Conservation (phyloP, 2,797 vertebrate genomes). For the Sebastiscus albofasciatus region DNA sequence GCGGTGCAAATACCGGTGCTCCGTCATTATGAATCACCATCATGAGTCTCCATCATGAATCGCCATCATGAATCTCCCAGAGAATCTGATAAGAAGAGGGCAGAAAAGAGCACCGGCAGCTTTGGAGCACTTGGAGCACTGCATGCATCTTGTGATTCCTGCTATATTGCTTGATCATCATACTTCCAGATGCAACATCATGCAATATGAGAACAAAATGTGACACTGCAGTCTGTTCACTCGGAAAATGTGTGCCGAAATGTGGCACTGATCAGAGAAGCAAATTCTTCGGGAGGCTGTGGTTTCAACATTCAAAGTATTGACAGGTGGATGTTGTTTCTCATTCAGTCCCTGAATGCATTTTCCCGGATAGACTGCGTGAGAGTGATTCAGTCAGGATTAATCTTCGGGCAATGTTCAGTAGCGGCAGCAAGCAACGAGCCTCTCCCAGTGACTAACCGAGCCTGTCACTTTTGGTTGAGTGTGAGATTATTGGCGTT, state of each 20-base stretch:
- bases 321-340: conserved; percentile 59
- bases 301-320: conserved; percentile 35
- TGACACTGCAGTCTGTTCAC: conserved; percentile 5
- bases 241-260: neutral
- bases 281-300: conserved; percentile 4
- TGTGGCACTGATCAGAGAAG: conserved; percentile 22
- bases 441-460: conserved; percentile 58
- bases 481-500: conserved; percentile 74
- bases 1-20: too few species aligned
- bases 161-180: conserved; percentile 4
- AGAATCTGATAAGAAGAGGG: too few species aligned
- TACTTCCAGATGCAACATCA: neutral
- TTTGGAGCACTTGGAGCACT: too few species aligned
- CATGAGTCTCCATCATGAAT: too few species aligned
- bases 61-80: too few species aligned
- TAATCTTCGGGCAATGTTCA: conserved; percentile 44
- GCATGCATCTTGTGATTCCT: neutral
- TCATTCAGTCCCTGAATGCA: conserved; percentile 48
- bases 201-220: conserved; percentile 2
- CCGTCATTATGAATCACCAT: too few species aligned
- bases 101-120: too few species aligned
- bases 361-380: conserved; percentile 27
- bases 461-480: conserved; percentile 63
- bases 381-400: conserved; percentile 59
- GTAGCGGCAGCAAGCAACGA: conserved; percentile 32